Percentiles rank a stretch among this genome's conserved stretches.
Evolutionary conservation across 2,113 vertebrate species (phyloP).

Genomic region (Pomatostomus ruficeps): DNA sequence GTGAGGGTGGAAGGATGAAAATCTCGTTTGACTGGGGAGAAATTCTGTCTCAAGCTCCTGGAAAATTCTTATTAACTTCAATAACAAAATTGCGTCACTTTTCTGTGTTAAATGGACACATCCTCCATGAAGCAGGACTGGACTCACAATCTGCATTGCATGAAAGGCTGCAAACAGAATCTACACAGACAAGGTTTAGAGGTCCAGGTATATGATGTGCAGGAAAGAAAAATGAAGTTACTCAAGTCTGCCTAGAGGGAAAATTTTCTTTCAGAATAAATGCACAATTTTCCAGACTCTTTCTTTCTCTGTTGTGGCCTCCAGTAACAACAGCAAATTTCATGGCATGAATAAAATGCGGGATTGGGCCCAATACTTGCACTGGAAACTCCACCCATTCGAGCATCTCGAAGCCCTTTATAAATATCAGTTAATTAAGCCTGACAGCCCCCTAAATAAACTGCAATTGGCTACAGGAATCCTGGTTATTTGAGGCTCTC

Average conservation of each 20-base stretch:
- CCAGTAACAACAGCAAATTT: not conserved
- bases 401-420: conserved; percentile 41
- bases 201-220: not conserved
- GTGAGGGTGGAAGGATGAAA: not conserved
- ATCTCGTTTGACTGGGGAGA: not conserved
- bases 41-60: not conserved
- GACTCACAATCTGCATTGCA: not conserved
- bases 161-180: not conserved
- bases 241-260: not conserved
- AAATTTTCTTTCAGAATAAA: not conserved
- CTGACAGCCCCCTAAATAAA: conserved; percentile 55
- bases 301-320: not conserved
- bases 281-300: not conserved
- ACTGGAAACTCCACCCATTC: conserved; percentile 14
- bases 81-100: not conserved
- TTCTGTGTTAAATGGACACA: not conserved
- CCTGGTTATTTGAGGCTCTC: not conserved
- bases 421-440: conserved; percentile 59
- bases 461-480: conserved; percentile 8
- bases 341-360: not conserved
- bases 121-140: not conserved
- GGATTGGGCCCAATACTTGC: not conserved
- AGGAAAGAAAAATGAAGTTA: not conserved
- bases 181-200: not conserved
- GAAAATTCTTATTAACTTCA: not conserved